Evolutionary conservation across 2,888 invertebrate species (phyloP).

Genomic region (Pollenia griseotomentosa): DNA sequence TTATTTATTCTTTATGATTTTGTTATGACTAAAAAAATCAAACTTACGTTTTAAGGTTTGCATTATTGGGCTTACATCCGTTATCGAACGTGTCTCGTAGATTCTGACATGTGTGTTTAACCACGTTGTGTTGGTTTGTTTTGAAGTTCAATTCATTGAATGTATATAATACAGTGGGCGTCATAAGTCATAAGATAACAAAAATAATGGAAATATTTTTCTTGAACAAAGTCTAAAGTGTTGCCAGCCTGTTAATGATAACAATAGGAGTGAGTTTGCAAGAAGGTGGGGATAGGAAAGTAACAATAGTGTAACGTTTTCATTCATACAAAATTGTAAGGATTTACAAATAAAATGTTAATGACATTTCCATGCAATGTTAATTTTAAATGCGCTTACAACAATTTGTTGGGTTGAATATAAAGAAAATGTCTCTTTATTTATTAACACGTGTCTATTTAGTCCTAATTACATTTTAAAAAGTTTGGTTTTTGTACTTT

Average conservation of each 20-base stretch:
- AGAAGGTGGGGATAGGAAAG: constrained; percentile 6
- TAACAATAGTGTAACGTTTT: constrained; percentile 34
- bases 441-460: constrained; percentile 29
- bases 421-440: background rate
- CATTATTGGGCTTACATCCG: constrained; percentile 68
- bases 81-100: constrained; percentile 54
- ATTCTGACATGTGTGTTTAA: constrained; percentile 25
- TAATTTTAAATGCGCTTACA: constrained; percentile 53
- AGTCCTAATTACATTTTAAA: constrained; percentile 11
- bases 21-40: background rate
- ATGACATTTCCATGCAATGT: constrained; percentile 38
- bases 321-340: constrained; percentile 2
- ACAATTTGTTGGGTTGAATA: background rate
- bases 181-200: constrained; percentile 51
- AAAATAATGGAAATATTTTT: constrained; percentile 43
- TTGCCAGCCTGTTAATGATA: constrained; percentile 45
- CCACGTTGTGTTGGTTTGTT: constrained; percentile 17
- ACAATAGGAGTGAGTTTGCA: constrained; percentile 14
- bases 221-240: background rate
- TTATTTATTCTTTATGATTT: background rate
- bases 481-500: background rate
- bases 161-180: constrained; percentile 61
- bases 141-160: background rate
- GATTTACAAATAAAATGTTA: constrained; percentile 31
- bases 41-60: constrained; percentile 49